These are phyloP conservation scores for Acanthurus leucopareius DNA, from an alignment of 2,797 vertebrate species.

Conservation along the genomic window DNA sequence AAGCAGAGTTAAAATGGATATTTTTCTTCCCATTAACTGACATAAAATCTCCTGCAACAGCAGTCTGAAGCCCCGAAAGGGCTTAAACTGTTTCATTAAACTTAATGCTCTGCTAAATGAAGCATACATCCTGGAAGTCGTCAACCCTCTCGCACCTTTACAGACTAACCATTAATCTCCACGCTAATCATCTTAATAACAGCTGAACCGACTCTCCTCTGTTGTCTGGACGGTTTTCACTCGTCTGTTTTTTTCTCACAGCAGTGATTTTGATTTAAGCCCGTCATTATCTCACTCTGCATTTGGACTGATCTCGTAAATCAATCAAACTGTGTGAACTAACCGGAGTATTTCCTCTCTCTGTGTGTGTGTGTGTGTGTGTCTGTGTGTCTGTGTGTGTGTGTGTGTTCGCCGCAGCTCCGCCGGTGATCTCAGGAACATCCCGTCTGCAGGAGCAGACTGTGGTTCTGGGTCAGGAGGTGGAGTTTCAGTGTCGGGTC, in stretches of 20 bases:
- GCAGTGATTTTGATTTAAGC: no score
- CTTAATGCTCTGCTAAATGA: background rate
- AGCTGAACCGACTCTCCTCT: background rate
- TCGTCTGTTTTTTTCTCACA: no score
- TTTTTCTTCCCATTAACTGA: slow-evolving; percentile 1
- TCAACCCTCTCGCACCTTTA: background rate
- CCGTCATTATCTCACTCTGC: background rate
- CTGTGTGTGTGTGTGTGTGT: slow-evolving; percentile 25
- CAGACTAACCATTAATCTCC: background rate
- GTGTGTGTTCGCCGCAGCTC: slow-evolving; percentile 77
- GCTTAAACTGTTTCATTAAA: slow-evolving; percentile 17
- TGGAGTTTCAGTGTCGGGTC: slow-evolving; percentile 87
- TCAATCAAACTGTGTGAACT: background rate
- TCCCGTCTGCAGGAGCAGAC: slow-evolving; percentile 85
- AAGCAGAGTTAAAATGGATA: slow-evolving; percentile 1
- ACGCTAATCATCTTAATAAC: slow-evolving; percentile 1
- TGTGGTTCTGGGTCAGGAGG: slow-evolving; percentile 82
- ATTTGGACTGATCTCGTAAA: background rate
- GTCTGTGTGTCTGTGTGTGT: slow-evolving; percentile 27
- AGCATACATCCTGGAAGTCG: slow-evolving; percentile 2
- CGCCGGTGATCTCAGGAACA: slow-evolving; percentile 87
- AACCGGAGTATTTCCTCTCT: slow-evolving; percentile 2
- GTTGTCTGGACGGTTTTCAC: background rate
- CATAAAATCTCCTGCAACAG: background rate
- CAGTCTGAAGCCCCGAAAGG: background rate